Evolutionary conservation across 23 tunicate species (phyloP), one percentile per base, ranked within the genome.

Genomic region (Oikopleura vanhoeffeni): DNA sequence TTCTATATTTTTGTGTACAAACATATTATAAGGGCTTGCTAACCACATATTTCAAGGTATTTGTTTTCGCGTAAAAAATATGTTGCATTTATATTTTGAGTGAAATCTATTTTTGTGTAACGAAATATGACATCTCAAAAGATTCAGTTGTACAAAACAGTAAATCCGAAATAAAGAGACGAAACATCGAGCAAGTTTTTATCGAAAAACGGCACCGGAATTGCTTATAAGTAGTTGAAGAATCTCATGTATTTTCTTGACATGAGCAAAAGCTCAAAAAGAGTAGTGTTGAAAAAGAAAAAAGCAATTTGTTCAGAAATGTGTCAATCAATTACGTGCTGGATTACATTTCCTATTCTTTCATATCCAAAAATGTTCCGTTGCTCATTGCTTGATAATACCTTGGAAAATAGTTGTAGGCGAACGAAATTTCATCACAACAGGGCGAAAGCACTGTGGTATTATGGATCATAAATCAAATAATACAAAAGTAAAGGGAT

Each of bases 251-350:
- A 24, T 88, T 58, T 60, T 79, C 96, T 24, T 76, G 90, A 2
- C 85, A 90, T 0, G 99, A 95, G 76, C 99, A 95, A 85, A 28
- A 89, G 58, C 77, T 88, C 49, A 96, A 95, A 75, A 95, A 95
- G n/a, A n/a, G n/a, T n/a, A 60, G 39, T 24, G 28, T 86, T 85
- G 76, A 95, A 95, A 83, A 84, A 84, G 0, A 76, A 86, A 2
- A 71, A 90, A 42, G 39, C 84, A 40, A 92, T 95, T 0, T 35
- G n/a, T 40, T 57, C 90, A 75, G 41, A 57, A 84, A 0, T 91
- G 67, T 0, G 76, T 84, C 1, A 76, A 85, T 24, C 13, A 77
- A 0, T 95, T n/a, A n/a, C n/a, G 85, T 76, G 2, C 34, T 71
- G 79, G 79, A 2, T 38, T 18, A 24, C 2, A 32, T 71, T 18